Base-by-base conservation (phyloP, 2,888 invertebrate genomes). In the Andricus quercusramuli region DNA sequence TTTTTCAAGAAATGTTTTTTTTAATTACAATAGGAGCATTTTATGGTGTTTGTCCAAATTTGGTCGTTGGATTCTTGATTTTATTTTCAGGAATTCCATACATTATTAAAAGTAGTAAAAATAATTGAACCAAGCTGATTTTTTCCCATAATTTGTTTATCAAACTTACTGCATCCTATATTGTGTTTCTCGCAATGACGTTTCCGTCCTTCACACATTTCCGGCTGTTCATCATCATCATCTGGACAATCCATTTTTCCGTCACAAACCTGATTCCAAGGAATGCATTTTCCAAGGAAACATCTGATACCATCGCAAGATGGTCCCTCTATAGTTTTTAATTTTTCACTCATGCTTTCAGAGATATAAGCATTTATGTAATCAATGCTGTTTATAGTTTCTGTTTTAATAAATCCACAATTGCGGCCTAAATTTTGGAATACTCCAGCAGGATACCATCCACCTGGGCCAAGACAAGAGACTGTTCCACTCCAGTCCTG, bases 401-500 rank as follows among this genome's bases (percentile, higher is more conserved):
- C 93, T 9, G 87, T 91, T n/a, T 91, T 90, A 64, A 90, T 89
- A 70, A 95, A 93, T 6, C 94, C 94, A 86, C 95, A 96, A 79
- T 93, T 80, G 9, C 89, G 91, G 67, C 94, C 93, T 65, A 93
- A 93, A 80, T 95, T 95, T 37, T 81, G 79, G 87, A 95, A 97
- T 11, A 96, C 93, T 0, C 96, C 96, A 8, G 95, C 94, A 0
- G 96, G 96, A 90, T 95, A 96, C 96, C 97, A 97, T 29, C 95
- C 96, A 56, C 92, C 92, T 9, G 93, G 93, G 13, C 95, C 94
- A 66, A 95, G 95, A 87, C 97, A 97, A 64, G 95, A 95, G 22
- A 97, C 94, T 29, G 95, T 94, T 47, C 96, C 97, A 83, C 95
- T 95, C 95, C 96, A 96, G 51, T 82, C 90, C 91, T 13, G 70